phyloP scores from a whole-genome alignment of 2,888 invertebrate genomes.

The Agrochola litura region DNA sequence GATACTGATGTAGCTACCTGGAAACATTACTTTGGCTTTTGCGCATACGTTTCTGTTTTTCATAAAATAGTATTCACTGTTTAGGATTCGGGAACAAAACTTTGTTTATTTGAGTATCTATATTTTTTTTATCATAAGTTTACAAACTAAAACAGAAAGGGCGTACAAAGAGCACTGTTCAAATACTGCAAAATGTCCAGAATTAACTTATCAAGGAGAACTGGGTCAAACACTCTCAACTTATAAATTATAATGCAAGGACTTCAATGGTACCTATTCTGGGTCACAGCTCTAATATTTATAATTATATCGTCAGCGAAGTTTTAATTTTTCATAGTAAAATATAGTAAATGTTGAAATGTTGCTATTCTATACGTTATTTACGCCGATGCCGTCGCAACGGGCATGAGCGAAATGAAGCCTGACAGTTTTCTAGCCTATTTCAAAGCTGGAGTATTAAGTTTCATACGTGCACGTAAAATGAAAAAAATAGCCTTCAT shows the following conservation, averaged over 20 bases:
- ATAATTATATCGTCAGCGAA: constrained; percentile 21
- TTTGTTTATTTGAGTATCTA: too few species aligned
- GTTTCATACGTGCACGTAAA: background rate
- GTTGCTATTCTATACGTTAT: background rate
- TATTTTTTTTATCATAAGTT: background rate
- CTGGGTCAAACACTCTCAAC: constrained; percentile 50
- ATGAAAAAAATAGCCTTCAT: background rate
- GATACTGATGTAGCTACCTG: background rate
- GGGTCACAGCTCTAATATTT: constrained; percentile 27
- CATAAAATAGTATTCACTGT: background rate
- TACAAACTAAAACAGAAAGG: background rate
- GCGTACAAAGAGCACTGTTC: background rate
- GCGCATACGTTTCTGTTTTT: background rate
- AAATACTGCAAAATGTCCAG: constrained; percentile 22
- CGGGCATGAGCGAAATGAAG: constrained; percentile 2
- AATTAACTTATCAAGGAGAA: constrained; percentile 32
- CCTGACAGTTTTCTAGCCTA: constrained; percentile 5
- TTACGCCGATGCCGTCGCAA: background rate
- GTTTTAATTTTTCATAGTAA: constrained; percentile 3
- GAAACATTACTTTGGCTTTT: background rate
- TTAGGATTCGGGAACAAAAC: background rate
- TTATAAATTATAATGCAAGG: constrained; percentile 40
- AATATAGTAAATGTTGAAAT: background rate
- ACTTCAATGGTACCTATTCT: constrained; percentile 19
- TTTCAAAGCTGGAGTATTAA: constrained; percentile 5